Evolutionary conservation across 2,888 invertebrate species (phyloP).

Genomic region (Baronia brevicornis): DNA sequence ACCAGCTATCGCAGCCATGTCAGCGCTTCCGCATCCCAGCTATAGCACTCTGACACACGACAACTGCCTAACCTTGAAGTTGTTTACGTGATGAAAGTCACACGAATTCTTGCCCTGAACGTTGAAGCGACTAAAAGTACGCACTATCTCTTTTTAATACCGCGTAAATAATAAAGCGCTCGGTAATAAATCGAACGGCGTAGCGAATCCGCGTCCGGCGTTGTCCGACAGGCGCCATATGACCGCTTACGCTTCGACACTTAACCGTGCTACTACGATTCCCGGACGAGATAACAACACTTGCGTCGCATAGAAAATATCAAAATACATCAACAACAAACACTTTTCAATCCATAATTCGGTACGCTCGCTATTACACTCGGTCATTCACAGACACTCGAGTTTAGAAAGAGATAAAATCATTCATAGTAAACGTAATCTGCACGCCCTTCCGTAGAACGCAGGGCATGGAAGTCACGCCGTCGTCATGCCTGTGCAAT

Average conservation of each 20-base stretch:
- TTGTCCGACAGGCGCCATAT: constrained; percentile 44
- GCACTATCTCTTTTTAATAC: constrained; percentile 61
- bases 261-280: constrained; percentile 39
- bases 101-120: constrained; percentile 36
- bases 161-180: constrained; percentile 64
- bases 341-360: constrained; percentile 70
- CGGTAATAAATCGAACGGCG: constrained; percentile 47
- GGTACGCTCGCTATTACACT: constrained; percentile 71
- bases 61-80: constrained; percentile 71
- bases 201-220: constrained; percentile 47
- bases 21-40: constrained; percentile 38
- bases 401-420: constrained; percentile 76
- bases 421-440: constrained; percentile 76
- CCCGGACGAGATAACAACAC: constrained; percentile 51
- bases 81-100: constrained; percentile 72
- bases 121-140: constrained; percentile 63
- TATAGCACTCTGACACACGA: constrained; percentile 37
- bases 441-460: constrained; percentile 71
- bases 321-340: constrained; percentile 70
- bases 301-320: constrained; percentile 50
- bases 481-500: constrained; percentile 58
- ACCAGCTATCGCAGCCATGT: constrained; percentile 43
- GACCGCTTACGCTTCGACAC: constrained; percentile 38
- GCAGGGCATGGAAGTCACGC: constrained; percentile 76
- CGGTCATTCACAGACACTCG: constrained; percentile 72